Conservation (phyloP, 1,140 invertebrate species). For the Eriocheir sinensis region DNA sequence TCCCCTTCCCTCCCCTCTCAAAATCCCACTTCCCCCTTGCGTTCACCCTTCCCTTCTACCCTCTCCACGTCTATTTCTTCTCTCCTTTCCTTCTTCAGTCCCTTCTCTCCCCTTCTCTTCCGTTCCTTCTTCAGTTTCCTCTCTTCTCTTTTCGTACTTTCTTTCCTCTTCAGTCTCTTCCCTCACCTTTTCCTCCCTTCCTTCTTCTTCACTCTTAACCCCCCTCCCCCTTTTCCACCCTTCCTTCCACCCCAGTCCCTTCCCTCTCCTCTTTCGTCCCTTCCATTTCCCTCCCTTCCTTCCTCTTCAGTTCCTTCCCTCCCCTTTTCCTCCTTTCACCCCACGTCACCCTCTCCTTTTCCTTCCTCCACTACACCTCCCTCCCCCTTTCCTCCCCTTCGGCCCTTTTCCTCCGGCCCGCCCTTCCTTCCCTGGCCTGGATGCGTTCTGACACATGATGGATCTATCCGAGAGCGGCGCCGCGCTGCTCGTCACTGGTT, state of each 20-base stretch:
- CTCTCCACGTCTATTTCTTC: background rate
- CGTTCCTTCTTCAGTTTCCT: background rate
- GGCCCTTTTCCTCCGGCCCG: background rate
- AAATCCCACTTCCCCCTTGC: background rate
- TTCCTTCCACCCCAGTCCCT: background rate
- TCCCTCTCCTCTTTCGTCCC: background rate
- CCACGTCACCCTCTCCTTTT: background rate
- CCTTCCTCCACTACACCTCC: background rate
- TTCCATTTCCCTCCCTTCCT: background rate
- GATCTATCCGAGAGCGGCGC: slow-evolving; percentile 54
- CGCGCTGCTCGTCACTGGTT: slow-evolving; percentile 62
- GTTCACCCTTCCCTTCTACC: background rate
- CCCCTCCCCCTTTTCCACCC: background rate
- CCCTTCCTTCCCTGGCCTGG: background rate
- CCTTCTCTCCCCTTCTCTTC: background rate
- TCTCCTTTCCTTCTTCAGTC: background rate
- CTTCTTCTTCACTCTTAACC: background rate
- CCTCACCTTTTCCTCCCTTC: background rate
- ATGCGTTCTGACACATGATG: slow-evolving; percentile 60
- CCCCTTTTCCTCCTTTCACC: background rate
- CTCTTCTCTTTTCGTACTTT: background rate
- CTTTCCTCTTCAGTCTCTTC: background rate
- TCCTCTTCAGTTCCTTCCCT: background rate
- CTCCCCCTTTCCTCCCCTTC: background rate
- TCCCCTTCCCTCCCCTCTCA: background rate